Evolutionary conservation across 2,113 vertebrate species (phyloP), one percentile per base, ranked within the genome.

Genomic region (Calidris pygmaea): DNA sequence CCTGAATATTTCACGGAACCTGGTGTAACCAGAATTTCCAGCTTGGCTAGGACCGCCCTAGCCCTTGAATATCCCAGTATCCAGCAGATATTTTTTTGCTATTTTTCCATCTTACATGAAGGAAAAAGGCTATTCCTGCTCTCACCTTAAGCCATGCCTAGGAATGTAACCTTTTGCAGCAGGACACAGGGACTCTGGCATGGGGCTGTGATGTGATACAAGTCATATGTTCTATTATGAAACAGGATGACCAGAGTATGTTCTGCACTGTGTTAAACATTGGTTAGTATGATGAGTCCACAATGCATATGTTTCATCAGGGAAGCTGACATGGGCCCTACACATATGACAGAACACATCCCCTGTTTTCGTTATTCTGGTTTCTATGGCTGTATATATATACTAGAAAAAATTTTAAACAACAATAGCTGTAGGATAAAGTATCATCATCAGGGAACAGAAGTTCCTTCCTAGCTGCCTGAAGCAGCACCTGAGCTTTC

Each of bases 1-100:
- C 47, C 19, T 82, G 80, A 89, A 63, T 90, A 94, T 52, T 92
- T 87, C 66, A 95, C 37, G 1, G 1, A 92, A 12, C 30, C 68
- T 60, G 32, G 75, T 65, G 14, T 56, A 80, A 90, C 83, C 60
- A 96, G 90, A 94, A 94, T 93, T 94, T 96, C 90, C 76, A 92
- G 79, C 79, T 93, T 81, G 24, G 11, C 34, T 52, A 48, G 30
- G 29, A 66, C 45, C 27, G 16, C 52, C 29, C 53, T 30, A 75
- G 32, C 27, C 34, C 43, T 43, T 55, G 35, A 74, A 77, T 55
- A 80, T 22, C n/a, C 9, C 1, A 10, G 41, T 70, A 77, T 37
- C 39, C 24, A 80, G 26, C 16, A 81, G 72, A n/a, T 34, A 4
- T 1, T 39, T 47, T 43, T 39, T 2, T 37, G 13, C 43, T 74